Percentiles rank a stretch among this genome's conserved stretches.
These are phyloP conservation scores for Rhamnusium bicolor DNA, from an alignment of 2,888 invertebrate species.

Conservation along the genomic window DNA sequence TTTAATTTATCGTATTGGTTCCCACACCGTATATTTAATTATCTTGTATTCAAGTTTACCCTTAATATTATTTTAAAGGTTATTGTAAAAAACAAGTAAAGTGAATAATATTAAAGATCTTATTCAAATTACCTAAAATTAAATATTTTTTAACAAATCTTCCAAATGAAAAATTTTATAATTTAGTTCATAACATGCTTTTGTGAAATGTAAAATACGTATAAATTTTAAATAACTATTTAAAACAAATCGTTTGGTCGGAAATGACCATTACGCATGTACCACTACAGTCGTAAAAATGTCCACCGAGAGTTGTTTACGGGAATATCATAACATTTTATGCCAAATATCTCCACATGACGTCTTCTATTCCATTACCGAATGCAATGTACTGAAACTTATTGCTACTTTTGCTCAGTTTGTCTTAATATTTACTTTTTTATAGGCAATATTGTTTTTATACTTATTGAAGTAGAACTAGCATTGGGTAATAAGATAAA, in stretches of 20 bases:
- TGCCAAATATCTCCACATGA: constrained; percentile 59
- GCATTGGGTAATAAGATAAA: background rate
- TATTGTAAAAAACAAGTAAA: too few relatives aligned
- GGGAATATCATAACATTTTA: constrained; percentile 61
- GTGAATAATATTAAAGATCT: too few relatives aligned
- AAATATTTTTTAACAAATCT: too few relatives aligned
- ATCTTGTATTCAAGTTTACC: too few relatives aligned
- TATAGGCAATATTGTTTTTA: constrained; percentile 4
- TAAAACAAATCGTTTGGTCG: background rate
- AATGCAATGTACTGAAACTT: constrained; percentile 50
- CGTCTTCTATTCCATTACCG: constrained; percentile 56
- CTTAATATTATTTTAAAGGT: too few relatives aligned
- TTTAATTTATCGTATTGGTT: too few relatives aligned
- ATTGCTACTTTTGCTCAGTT: constrained; percentile 53
- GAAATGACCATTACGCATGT: constrained; percentile 36
- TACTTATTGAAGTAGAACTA: background rate
- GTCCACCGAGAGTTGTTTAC: constrained; percentile 58
- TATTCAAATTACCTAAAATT: too few relatives aligned
- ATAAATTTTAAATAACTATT: background rate
- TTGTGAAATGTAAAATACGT: too few relatives aligned
- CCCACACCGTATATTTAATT: too few relatives aligned
- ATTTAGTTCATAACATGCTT: too few relatives aligned
- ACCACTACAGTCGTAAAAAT: constrained; percentile 54
- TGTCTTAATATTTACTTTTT: constrained; percentile 17
- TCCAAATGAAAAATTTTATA: too few relatives aligned